Conservation (phyloP, 1,140 invertebrate genomes). For the Metopolophium dirhodum region DNA sequence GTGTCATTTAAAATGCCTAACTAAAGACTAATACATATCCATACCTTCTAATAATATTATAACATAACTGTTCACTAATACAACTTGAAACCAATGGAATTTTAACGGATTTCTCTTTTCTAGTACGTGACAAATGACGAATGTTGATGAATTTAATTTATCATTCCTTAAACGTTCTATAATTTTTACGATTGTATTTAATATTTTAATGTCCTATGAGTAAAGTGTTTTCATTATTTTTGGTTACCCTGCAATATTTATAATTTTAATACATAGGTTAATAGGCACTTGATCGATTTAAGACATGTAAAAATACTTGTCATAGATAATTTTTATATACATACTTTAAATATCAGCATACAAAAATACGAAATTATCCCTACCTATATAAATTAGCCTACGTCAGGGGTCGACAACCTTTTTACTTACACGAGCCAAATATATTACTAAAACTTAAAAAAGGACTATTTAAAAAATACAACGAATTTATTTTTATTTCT, state of each 20-base stretch:
- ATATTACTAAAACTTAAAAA: not conserved
- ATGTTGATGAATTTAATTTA: not conserved
- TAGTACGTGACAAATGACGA: not conserved
- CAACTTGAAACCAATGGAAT: not conserved
- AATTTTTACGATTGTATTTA: not conserved
- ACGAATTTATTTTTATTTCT: not conserved
- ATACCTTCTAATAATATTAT: not conserved
- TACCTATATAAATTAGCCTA: not conserved
- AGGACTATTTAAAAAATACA: not conserved
- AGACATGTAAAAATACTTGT: not conserved
- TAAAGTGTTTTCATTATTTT: not conserved
- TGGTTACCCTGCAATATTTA: not conserved
- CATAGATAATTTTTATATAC: not conserved
- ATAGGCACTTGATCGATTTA: not conserved
- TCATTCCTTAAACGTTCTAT: not conserved
- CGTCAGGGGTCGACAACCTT: not conserved
- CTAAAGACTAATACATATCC: not conserved
- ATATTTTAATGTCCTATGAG: not conserved
- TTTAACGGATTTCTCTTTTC: not conserved
- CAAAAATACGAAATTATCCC: not conserved
- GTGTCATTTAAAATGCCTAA: slow-evolving; percentile 18
- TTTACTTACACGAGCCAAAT: not conserved
- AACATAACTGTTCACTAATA: not conserved
- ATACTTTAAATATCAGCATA: not conserved
- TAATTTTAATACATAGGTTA: not conserved